A percentile compares a stretch with the other conserved stretches of the same genome.
phyloP scores from a whole-genome alignment of 2,888 invertebrate genomes.

The Alloplasta piceator region DNA sequence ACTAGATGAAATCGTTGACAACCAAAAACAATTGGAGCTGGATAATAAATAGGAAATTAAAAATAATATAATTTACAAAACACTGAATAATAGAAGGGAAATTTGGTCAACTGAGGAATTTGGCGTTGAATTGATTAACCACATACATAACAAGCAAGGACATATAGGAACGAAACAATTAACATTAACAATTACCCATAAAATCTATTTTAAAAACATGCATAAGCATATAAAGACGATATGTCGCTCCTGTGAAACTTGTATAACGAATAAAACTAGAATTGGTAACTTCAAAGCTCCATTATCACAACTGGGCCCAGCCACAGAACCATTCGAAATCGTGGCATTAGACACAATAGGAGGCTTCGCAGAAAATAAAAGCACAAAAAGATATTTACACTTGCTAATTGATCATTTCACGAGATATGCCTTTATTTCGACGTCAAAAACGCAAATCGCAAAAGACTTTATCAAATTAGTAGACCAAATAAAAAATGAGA shows the following conservation, averaged over 20 bases:
- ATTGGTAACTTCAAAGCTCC: slow-evolving; percentile 50
- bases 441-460: slow-evolving; percentile 69
- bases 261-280: slow-evolving; percentile 72
- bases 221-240: slow-evolving; percentile 39
- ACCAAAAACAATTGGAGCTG: slow-evolving; percentile 49
- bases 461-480: slow-evolving; percentile 68
- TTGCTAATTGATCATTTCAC: slow-evolving; percentile 69
- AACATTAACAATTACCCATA: slow-evolving; percentile 27
- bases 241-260: slow-evolving; percentile 22
- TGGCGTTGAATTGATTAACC: slow-evolving; percentile 57
- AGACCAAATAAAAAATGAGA: slow-evolving; percentile 62
- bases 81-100: slow-evolving; percentile 59
- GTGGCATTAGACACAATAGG: slow-evolving; percentile 63
- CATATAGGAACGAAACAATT: slow-evolving; percentile 60
- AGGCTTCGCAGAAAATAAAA: slow-evolving; percentile 69
- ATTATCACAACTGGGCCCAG: slow-evolving; percentile 35
- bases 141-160: slow-evolving; percentile 38
- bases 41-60: slow-evolving; percentile 46
- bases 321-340: slow-evolving; percentile 26
- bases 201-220: slow-evolving; percentile 40
- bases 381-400: slow-evolving; percentile 73
- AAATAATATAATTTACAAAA: slow-evolving; percentile 60
- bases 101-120: slow-evolving; percentile 60
- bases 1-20: slow-evolving; percentile 29
- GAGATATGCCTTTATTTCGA: slow-evolving; percentile 40